Conservation (phyloP, 2,888 invertebrate species). For the Graphium colonna region DNA sequence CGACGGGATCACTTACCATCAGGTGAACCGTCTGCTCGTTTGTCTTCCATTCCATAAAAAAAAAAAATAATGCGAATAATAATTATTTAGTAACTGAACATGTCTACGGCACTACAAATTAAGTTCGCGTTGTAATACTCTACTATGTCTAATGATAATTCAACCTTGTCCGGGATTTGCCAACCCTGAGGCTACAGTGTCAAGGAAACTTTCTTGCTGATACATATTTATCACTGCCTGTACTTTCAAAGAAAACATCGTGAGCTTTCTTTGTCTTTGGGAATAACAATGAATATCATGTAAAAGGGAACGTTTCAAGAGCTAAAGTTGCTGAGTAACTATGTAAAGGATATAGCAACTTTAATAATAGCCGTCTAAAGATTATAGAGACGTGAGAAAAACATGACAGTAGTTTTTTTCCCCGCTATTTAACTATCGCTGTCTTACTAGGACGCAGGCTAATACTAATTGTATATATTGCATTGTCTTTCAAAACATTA, state of each 20-base stretch:
- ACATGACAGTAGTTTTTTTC: slow-evolving; percentile 11
- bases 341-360: background rate
- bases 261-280: slow-evolving; percentile 22
- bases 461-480: too few species aligned
- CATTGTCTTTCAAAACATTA: too few species aligned
- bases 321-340: slow-evolving; percentile 7
- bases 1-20: too few species aligned
- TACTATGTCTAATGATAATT: background rate
- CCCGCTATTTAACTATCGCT: too few species aligned
- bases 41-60: too few species aligned
- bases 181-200: slow-evolving; percentile 26
- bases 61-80: too few species aligned
- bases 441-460: too few species aligned
- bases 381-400: slow-evolving; percentile 8
- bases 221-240: slow-evolving; percentile 31
- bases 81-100: slow-evolving; percentile 14
- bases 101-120: background rate
- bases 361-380: slow-evolving; percentile 3
- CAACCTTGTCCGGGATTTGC: background rate
- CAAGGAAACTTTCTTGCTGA: slow-evolving; percentile 30
- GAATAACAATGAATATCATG: slow-evolving; percentile 24
- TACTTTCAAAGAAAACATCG: slow-evolving; percentile 23
- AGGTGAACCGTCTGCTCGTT: too few species aligned
- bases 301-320: slow-evolving; percentile 13
- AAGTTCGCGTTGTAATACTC: background rate